Base-by-base conservation (phyloP, 2,888 invertebrate genomes). In the Ischnura elegans region DNA sequence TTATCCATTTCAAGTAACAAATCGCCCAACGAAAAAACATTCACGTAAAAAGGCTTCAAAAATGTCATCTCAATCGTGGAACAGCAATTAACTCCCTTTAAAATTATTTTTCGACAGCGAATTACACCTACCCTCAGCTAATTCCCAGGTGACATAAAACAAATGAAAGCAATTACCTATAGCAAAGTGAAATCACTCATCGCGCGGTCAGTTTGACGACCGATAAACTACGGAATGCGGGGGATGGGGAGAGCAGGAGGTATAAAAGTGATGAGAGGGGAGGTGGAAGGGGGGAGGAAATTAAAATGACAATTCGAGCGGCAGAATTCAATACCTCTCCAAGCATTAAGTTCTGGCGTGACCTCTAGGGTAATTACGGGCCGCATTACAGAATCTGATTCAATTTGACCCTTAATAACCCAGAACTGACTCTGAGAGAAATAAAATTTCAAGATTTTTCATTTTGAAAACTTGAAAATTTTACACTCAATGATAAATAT, bases 81-180 rank as follows among this genome's bases (percentile, higher is more conserved):
- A n/a, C n/a, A n/a, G n/a, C n/a, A n/a, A n/a, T n/a, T n/a, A n/a
- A n/a, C n/a, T n/a, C n/a, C n/a, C n/a, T n/a, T n/a, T n/a, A n/a
- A n/a, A n/a, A n/a, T n/a, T n/a, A n/a, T 29, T 4, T 87, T 87
- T 42, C 29, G 36, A 76, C 29, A 13, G 29, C 10, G 76, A 36
- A 76, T 36, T 36, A 36, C 36, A 29, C 76, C 36, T 51, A 36
- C 51, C 42, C 86, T n/a, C 3, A 86, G 6, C 36, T 16, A 13
- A 16, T 85, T n/a, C 42, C 86, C 45, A 21, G n/a, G 43, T n/a
- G 16, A 43, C 45, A 46, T 46, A 45, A 86, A 86, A 86, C 86
- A 13, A 86, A 46, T n/a, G 86, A 86, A 46, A 86, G 86, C 86
- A 46, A 86, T 86, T 45, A 86, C n/a, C 45, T 45, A 86, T 86